phyloP scores from a whole-genome alignment of 2,888 invertebrate species.

The Creontiades dilutus region DNA sequence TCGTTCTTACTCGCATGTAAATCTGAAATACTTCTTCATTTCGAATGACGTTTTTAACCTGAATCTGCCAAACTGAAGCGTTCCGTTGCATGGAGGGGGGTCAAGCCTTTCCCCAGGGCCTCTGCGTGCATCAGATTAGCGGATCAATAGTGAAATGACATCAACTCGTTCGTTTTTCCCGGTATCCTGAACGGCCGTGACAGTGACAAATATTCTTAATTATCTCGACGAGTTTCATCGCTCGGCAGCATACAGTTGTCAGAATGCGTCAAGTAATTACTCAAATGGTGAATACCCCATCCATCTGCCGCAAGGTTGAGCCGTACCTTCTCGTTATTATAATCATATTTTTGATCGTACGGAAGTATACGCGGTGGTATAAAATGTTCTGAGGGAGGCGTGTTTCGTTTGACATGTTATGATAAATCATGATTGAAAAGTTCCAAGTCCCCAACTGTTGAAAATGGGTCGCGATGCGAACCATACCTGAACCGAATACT shows the following conservation, averaged over 20 bases:
- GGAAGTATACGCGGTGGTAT: not conserved
- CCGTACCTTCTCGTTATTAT: not conserved
- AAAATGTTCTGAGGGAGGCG: not conserved
- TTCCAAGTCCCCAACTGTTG: not conserved
- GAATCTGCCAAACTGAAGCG: not conserved
- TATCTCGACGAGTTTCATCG: slow-evolving; percentile 38
- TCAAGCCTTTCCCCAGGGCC: not conserved
- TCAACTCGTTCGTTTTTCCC: slow-evolving; percentile 45
- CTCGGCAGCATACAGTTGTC: slow-evolving; percentile 22
- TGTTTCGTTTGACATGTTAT: not conserved
- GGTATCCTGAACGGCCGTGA: slow-evolving; percentile 3
- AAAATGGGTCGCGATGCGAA: too few relatives aligned
- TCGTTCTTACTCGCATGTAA: not conserved
- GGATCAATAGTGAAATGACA: slow-evolving; percentile 53
- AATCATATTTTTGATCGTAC: not conserved
- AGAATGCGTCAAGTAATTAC: slow-evolving; percentile 17
- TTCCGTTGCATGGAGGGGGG: slow-evolving; percentile 40
- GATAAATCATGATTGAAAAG: slow-evolving; percentile 28
- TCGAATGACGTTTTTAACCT: slow-evolving; percentile 24
- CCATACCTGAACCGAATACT: too few relatives aligned
- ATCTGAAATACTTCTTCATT: not conserved
- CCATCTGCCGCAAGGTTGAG: not conserved
- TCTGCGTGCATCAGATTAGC: slow-evolving; percentile 53
- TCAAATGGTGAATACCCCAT: not conserved
- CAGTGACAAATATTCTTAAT: slow-evolving; percentile 45